A percentile compares a stretch with the other conserved stretches of the same genome.
These are phyloP conservation scores for Ciona savignyi DNA, from an alignment of 23 tunicate genomes.

Conservation along the genomic window DNA sequence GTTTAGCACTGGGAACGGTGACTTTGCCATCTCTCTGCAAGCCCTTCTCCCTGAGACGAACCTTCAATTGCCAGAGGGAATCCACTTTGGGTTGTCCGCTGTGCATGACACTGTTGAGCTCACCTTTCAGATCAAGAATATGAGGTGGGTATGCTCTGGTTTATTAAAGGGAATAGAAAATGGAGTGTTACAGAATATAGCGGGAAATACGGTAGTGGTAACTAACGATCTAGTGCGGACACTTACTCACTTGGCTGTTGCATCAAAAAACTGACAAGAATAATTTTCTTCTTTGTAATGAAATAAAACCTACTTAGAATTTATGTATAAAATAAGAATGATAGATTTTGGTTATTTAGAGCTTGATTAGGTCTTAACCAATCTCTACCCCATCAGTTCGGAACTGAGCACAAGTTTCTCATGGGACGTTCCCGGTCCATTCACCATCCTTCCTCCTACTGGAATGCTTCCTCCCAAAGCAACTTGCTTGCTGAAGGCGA, in stretches of 20 bases:
- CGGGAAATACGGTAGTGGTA: no score
- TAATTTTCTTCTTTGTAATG: no score
- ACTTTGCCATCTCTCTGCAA: conserved; percentile 31
- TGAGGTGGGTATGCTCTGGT: conserved; percentile 30
- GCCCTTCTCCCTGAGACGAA: conserved; percentile 80
- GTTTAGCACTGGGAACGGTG: conserved; percentile 49
- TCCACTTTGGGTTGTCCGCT: conserved; percentile 70
- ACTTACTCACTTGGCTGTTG: no score
- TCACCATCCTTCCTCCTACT: conserved; percentile 49
- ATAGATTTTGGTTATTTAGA: no score
- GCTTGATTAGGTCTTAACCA: no score
- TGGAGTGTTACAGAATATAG: no score
- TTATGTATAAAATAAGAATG: no score
- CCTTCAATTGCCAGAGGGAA: conserved; percentile 66
- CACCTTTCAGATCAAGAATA: conserved; percentile 48
- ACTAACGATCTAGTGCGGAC: no score
- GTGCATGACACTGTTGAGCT: conserved; percentile 67
- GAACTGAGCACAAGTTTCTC: conserved; percentile 52
- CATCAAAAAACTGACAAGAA: no score
- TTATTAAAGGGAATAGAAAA: no score
- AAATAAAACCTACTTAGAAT: no score
- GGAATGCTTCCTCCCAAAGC: conserved; percentile 55
- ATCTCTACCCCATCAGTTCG: background rate
- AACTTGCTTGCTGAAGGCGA: conserved; percentile 36
- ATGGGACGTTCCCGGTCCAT: conserved; percentile 83